Percentiles rank a stretch among this genome's conserved stretches.
phyloP scores from a whole-genome alignment of 2,888 invertebrate species.

The Ectemnius cavifrons region DNA sequence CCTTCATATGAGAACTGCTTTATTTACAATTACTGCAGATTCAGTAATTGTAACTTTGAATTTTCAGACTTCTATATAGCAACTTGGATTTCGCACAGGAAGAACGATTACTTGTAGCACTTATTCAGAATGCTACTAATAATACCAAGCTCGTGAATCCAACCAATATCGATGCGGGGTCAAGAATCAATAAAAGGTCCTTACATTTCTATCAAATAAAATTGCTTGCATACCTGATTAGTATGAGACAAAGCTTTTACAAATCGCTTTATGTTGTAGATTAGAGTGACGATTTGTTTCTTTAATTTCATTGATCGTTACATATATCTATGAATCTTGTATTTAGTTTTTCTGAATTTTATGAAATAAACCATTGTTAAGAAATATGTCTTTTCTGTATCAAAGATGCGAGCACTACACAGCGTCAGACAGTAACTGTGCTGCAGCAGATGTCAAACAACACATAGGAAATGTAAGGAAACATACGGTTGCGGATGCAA shows the following conservation, averaged over 20 bases:
- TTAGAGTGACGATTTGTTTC: too few species aligned
- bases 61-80: constrained; percentile 72
- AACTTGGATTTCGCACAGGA: constrained; percentile 68
- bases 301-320: too few species aligned
- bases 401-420: constrained; percentile 44
- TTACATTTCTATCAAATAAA: neutral
- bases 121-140: constrained; percentile 57
- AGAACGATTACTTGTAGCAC: constrained; percentile 66
- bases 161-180: constrained; percentile 29
- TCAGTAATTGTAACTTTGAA: neutral
- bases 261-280: too few species aligned
- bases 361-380: too few species aligned
- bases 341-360: too few species aligned
- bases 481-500: constrained; percentile 59
- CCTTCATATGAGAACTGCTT: too few species aligned
- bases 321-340: too few species aligned
- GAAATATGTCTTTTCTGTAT: constrained; percentile 23
- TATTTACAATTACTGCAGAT: too few species aligned
- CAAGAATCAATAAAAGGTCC: constrained; percentile 46
- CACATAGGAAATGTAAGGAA: constrained; percentile 38
- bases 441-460: constrained; percentile 11
- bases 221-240: too few species aligned
- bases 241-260: too few species aligned
- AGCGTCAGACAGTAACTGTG: constrained; percentile 26
- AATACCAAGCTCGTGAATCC: constrained; percentile 30